Base-by-base conservation (phyloP, 2,797 vertebrate genomes). In the Chaenodraco wilsoni region DNA sequence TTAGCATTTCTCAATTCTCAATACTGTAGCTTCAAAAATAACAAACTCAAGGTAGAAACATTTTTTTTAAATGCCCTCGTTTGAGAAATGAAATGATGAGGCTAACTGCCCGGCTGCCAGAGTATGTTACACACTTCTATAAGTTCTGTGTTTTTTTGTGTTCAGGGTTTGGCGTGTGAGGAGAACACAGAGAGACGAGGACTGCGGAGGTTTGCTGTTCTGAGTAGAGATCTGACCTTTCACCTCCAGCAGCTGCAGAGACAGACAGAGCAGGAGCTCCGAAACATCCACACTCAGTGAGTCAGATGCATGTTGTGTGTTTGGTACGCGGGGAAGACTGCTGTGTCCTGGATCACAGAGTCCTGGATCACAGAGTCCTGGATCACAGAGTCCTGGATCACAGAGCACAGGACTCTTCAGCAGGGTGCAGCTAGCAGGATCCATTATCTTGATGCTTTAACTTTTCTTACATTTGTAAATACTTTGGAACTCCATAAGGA, bases 211-310 rank as follows among this genome's bases (percentile, higher is more conserved):
- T 83, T 87, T 60, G 81, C 85, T 1, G 57, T 54, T 64, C 55
- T 89, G 67, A 90, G 87, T 14, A 40, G 81, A 55, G 64, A 80
- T 60, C 48, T 92, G 84, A 89, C 75, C 70, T 81, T 83, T 88
- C 70, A 90, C 81, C 86, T 92, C 50, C 78, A 51, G 78, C 82
- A 91, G 76, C 87, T 90, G 56, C 89, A 89, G 81, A 87, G 57
- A 52, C 86, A 68, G 54, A 93, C 93, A 0, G 88, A 92, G 79
- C 83, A 84, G 80, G 89, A 94, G 88, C 87, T 94, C 69, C 14
- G 59, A 45, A 71, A 67, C 84, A 84, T 90, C n/a, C 63, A 60
- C 16, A 56, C 72, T 57, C 87, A 84, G 88, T 91, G 81, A 91
- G 91, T 86, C 19, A 6, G 1, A 1, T 11, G 9, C 17, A 11